Evolutionary conservation across 2,797 vertebrate species (phyloP).

Genomic region (Poecilia wingei): DNA sequence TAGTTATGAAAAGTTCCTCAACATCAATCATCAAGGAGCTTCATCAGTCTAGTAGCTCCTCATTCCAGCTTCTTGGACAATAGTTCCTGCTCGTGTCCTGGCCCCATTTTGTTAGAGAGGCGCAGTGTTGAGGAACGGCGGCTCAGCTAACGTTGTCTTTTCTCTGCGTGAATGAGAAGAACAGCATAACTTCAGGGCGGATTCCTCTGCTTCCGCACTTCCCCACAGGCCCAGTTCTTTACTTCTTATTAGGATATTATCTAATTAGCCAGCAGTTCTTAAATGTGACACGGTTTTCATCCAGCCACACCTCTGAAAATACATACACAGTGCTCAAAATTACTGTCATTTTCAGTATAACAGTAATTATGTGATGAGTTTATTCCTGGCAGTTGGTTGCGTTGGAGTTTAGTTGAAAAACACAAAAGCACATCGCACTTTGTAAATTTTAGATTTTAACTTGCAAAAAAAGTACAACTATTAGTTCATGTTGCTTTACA

Average conservation of each 20-base stretch:
- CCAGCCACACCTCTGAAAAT: not conserved
- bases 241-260: not conserved
- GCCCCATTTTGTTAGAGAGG: constrained; percentile 67
- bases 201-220: constrained; percentile 9
- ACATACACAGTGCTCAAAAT: not conserved
- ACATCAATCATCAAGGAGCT: constrained; percentile 70
- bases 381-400: not conserved
- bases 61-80: constrained; percentile 38
- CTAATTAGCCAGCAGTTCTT: not conserved
- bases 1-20: constrained; percentile 55
- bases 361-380: not conserved
- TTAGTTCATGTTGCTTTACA: not conserved
- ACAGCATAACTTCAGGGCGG: constrained; percentile 13
- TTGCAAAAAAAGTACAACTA: not conserved
- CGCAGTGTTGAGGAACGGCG: constrained; percentile 20
- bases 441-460: not conserved
- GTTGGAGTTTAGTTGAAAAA: not conserved
- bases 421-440: not conserved
- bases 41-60: constrained; percentile 70
- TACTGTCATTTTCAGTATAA: not conserved
- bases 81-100: constrained; percentile 43
- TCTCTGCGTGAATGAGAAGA: constrained; percentile 25
- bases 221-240: constrained; percentile 25
- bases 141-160: constrained; percentile 38
- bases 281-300: not conserved